Base-by-base conservation (phyloP, 2,113 vertebrate species). In the Cyphotilapia sp. region DNA sequence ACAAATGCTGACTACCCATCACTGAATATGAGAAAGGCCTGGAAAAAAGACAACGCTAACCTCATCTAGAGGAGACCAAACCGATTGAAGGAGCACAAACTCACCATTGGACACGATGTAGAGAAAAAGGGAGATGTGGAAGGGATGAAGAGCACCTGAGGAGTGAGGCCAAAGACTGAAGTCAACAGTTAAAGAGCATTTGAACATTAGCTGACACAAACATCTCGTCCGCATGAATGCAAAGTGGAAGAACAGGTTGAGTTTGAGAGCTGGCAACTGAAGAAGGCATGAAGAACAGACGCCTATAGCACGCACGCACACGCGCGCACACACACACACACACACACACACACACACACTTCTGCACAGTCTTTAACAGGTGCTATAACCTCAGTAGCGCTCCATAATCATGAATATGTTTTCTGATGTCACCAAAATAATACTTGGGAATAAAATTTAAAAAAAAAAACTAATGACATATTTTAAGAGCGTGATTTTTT, bases 221-320 rank as follows among this genome's bases (percentile, higher is more conserved):
- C n/a, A 82, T 82, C 85, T 71, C 31, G 9, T 47, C 33, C 0
- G 2, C 12, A 45, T 4, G 7, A 69, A 59, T 51, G 33, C 6
- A 35, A 90, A 94, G 95, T 89, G 78, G 94, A 85, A 87, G 82
- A 96, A 95, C 95, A 87, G 95, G 95, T 95, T 95, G 38, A 14
- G 47, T 47, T 51, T n/a, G 33, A 8, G 5, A 5, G 17, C 5
- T 4, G 2, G 40, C 57, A 85, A 83, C 38, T 49, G 57, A 80
- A 83, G 83, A 33, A 27, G 1, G 5, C 14, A 49, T 9, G 69
- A 5, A 51, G 40, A 22, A 33, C 35, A 14, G 8, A 24, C 81
- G 3, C 83, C 47, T 5, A 74, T 10, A 63, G 61, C 31, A 35
- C 22, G n/a, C 63, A 45, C 38, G 9, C 27, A 31, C 33, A 31